Evolutionary conservation across 2,113 vertebrate genomes (phyloP), one percentile per base, ranked within the genome.

Genomic region (Brachirus orientalis): DNA sequence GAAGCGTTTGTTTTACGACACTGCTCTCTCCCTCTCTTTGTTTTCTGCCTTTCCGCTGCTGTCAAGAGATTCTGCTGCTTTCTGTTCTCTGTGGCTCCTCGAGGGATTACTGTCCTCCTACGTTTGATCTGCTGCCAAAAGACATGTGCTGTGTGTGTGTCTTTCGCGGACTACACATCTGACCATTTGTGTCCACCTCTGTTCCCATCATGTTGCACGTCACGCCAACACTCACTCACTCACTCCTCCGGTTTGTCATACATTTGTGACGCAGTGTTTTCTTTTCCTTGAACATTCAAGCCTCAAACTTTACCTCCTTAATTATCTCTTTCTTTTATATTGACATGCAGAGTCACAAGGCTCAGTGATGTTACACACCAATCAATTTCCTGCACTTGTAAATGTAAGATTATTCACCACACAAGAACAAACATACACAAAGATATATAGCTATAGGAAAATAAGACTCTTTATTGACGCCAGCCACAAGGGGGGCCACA

Each of bases 31-130:
- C 67, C 40, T 76, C 53, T 69, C 36, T 83, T 75, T 89, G 38
- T 74, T 85, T 58, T 77, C 35, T 66, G 17, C 20, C 41, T 83
- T 57, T 47, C 60, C 77, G 79, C 67, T 79, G 64, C 70, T 79
- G 72, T 85, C 82, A 77, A 36, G 86, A 83, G 61, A 79, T 67
- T 68, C 60, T 61, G 53, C 68, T 46, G 61, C 63, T 57, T 71
- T 83, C 65, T 84, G 70, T 78, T 64, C 62, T 45, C 40, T 1
- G 17, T 45, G 57, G 72, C 71, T 75, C 72, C 36, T 22, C 10
- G n/a, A 28, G n/a, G 76, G 71, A 85, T 86, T 82, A 80, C 80
- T 75, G 73, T 75, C 72, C 79, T 82, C 82, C 85, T 56, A 82
- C 69, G 46, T 88, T 66, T 80, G 71, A 86, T 85, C 66, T 47